Conservation (phyloP, 2,113 vertebrate genomes). For the Tyrannus savana region DNA sequence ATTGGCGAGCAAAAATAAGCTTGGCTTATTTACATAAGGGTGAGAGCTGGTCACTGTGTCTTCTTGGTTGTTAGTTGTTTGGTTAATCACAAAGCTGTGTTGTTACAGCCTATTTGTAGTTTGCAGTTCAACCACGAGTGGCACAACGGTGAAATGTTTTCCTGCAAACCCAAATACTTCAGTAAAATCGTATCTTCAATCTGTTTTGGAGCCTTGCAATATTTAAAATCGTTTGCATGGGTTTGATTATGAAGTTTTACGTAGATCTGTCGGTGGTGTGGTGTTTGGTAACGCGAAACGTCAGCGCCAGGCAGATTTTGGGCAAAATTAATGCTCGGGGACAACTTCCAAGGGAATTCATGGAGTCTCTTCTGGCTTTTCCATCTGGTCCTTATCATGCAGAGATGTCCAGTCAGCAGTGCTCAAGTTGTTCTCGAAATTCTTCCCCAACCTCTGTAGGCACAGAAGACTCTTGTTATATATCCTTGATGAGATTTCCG, state of each 20-base stretch:
- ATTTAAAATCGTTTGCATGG: conserved; percentile 42
- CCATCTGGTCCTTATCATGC: conserved; percentile 70
- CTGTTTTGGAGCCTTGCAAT: conserved; percentile 59
- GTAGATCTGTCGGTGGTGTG: not conserved
- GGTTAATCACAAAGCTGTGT: conserved; percentile 60
- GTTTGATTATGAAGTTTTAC: conserved; percentile 63
- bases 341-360: conserved; percentile 66
- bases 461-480: not conserved
- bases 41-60: conserved; percentile 16
- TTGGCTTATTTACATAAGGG: conserved; percentile 60
- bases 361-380: conserved; percentile 56
- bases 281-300: conserved; percentile 43
- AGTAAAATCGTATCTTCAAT: conserved; percentile 57
- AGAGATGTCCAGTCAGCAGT: conserved; percentile 64
- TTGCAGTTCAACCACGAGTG: conserved; percentile 25
- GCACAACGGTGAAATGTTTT: conserved; percentile 12
- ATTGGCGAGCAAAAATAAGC: conserved; percentile 56
- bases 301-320: conserved; percentile 50
- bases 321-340: conserved; percentile 58
- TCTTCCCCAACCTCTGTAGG: not conserved
- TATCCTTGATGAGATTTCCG: not conserved
- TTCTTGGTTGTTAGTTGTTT: conserved; percentile 60
- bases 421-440: conserved; percentile 25
- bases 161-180: conserved; percentile 48
- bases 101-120: conserved; percentile 25